phyloP scores from a whole-genome alignment of 2,888 invertebrate genomes.

The Isoperla grammatica region DNA sequence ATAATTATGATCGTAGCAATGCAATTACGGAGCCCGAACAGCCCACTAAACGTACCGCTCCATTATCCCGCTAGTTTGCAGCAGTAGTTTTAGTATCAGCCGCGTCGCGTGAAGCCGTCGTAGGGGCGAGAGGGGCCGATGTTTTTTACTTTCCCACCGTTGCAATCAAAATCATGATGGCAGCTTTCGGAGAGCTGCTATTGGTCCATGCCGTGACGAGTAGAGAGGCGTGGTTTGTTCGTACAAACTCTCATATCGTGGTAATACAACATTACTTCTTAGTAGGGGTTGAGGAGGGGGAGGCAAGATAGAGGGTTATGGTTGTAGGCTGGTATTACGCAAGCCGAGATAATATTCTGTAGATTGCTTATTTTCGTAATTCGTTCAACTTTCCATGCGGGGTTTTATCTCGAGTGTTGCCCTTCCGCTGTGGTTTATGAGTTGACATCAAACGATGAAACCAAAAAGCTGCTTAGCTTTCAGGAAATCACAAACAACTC shows the following conservation, averaged over 20 bases:
- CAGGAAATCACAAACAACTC: no score
- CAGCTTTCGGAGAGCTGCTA: slow-evolving; percentile 19
- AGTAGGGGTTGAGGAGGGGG: background rate
- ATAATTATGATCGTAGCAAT: no score
- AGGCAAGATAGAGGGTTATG: no score
- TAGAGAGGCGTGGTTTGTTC: slow-evolving; percentile 11
- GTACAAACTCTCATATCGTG: slow-evolving; percentile 13
- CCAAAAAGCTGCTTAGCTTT: no score
- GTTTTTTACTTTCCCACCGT: slow-evolving; percentile 25
- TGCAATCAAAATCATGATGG: slow-evolving; percentile 29
- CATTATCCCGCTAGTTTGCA: slow-evolving; percentile 1
- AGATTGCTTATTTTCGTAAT: no score
- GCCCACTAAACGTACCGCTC: background rate
- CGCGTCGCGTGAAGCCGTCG: background rate
- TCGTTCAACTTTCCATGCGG: no score
- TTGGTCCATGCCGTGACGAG: slow-evolving; percentile 19
- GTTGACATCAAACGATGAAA: no score
- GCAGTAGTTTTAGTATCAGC: slow-evolving; percentile 12
- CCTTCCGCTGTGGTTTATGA: no score
- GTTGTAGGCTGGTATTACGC: no score
- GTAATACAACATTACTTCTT: slow-evolving; percentile 7
- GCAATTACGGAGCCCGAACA: no score
- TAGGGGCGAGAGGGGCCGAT: background rate
- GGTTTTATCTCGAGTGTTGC: no score
- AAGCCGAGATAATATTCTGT: no score